These are phyloP conservation scores for Liposcelis brunnea DNA, from an alignment of 2,888 invertebrate genomes.

Conservation along the genomic window DNA sequence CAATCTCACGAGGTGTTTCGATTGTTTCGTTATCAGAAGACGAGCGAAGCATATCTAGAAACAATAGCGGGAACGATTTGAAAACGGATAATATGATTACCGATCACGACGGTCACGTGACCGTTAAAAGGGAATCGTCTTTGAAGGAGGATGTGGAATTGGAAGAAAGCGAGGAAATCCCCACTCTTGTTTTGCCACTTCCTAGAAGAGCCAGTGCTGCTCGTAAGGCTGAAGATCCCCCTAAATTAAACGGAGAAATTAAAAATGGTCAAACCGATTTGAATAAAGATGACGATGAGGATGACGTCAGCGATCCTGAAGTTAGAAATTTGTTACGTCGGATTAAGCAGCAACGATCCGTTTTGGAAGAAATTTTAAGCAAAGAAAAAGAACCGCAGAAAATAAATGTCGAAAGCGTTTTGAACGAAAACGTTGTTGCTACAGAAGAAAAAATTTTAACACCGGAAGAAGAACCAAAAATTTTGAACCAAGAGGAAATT, in stretches of 20 bases:
- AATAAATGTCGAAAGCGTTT: too few relatives aligned
- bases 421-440: too few relatives aligned
- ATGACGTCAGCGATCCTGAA: slow-evolving; percentile 34
- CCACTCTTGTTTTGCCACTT: slow-evolving; percentile 11
- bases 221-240: slow-evolving; percentile 10
- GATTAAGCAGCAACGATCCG: slow-evolving; percentile 49
- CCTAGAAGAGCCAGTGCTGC: slow-evolving; percentile 13
- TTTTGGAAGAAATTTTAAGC: slow-evolving; percentile 48
- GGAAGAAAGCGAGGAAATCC: slow-evolving; percentile 14
- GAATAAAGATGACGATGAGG: slow-evolving; percentile 25
- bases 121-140: not conserved
- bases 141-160: slow-evolving; percentile 16
- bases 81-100: slow-evolving; percentile 2
- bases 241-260: not conserved
- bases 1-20: slow-evolving; percentile 37
- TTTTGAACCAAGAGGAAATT: too few relatives aligned
- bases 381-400: slow-evolving; percentile 34
- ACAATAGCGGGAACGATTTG: slow-evolving; percentile 2
- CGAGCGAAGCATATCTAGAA: slow-evolving; percentile 25
- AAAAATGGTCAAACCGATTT: slow-evolving; percentile 1
- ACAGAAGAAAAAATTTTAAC: too few relatives aligned
- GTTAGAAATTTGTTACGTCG: slow-evolving; percentile 44
- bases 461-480: too few relatives aligned
- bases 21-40: slow-evolving; percentile 49
- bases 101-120: slow-evolving; percentile 1